Evolutionary conservation across 2,888 invertebrate genomes (phyloP), one percentile per base, ranked within the genome.

Genomic region (Oscheius sp.): DNA sequence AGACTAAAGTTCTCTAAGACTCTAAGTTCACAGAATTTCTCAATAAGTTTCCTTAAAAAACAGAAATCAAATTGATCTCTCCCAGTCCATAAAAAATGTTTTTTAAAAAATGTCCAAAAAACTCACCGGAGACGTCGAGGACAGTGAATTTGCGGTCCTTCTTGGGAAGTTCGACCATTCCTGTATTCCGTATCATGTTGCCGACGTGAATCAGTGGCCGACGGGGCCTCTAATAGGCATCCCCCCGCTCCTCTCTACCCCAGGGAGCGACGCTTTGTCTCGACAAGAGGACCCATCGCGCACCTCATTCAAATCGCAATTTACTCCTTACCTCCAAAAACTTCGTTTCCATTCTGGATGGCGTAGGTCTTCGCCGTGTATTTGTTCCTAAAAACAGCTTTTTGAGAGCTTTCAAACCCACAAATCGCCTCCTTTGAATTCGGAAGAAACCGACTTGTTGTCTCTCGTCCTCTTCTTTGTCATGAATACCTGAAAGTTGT

Each of bases 331-430:
- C 85, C 85, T 78, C 85, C 85, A 61, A 85, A 85, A 20, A 85
- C 81, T 65, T 85, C 85, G 57, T 83, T 84, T 31, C 85, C 85
- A 69, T 85, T 84, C 58, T 85, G 79, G 63, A 85, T 85, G 20
- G 84, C 83, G 70, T 85, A 85, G 2, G 82, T 82, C 42, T 83
- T 77, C 2, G 85, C 79, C 8, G 85, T 85, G 80, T 85, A 85
- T 74, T 85, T 85, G 79, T 85, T 85, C n/a, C n/a, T n/a, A n/a
- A n/a, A n/a, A n/a, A n/a, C n/a, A n/a, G n/a, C n/a, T n/a, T n/a
- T n/a, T n/a, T n/a, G n/a, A n/a, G n/a, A n/a, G n/a, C n/a, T n/a
- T n/a, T n/a, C n/a, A n/a, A n/a, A n/a, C n/a, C n/a, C n/a, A n/a
- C 57, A 85, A 71, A 69, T 85, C 85, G 15, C 84, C 83, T 4